Evolutionary conservation across 2,888 invertebrate species (phyloP).

Genomic region (Trypoxylon attenuatum): DNA sequence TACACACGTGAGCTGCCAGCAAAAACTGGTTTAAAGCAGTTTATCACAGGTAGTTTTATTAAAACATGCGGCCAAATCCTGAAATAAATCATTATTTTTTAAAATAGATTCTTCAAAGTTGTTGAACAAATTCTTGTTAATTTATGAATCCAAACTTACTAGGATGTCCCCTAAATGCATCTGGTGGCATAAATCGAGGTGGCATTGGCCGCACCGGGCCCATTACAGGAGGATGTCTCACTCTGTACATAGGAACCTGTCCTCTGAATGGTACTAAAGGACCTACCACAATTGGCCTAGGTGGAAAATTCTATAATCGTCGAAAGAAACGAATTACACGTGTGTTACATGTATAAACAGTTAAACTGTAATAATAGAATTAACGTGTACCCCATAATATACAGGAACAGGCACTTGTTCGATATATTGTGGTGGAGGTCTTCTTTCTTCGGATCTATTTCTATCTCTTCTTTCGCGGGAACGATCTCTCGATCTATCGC

Average conservation of each 20-base stretch:
- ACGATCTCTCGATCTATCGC: slow-evolving; percentile 43
- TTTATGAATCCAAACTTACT: slow-evolving; percentile 30
- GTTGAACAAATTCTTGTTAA: neutral
- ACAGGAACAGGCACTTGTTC: slow-evolving; percentile 55
- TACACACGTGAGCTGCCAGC: too few species aligned
- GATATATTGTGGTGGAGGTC: slow-evolving; percentile 30
- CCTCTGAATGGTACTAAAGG: slow-evolving; percentile 54
- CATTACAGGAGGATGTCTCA: slow-evolving; percentile 48
- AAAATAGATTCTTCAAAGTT: too few species aligned
- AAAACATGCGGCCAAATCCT: slow-evolving; percentile 48
- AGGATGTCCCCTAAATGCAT: slow-evolving; percentile 43
- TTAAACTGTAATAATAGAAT: neutral
- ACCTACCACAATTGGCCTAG: slow-evolving; percentile 58
- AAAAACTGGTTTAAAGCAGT: too few species aligned
- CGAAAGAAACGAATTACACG: neutral
- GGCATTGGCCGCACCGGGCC: slow-evolving; percentile 51
- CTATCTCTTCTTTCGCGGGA: slow-evolving; percentile 39
- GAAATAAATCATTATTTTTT: neutral
- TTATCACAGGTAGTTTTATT: slow-evolving; percentile 1
- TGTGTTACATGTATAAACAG: neutral
- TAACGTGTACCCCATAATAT: slow-evolving; percentile 53
- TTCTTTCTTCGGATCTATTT: slow-evolving; percentile 41
- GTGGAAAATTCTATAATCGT: slow-evolving; percentile 41
- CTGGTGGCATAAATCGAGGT: slow-evolving; percentile 55
- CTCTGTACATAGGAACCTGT: slow-evolving; percentile 47